phyloP scores from a whole-genome alignment of 2,888 invertebrate species.

The Phragmatobia fuliginosa region DNA sequence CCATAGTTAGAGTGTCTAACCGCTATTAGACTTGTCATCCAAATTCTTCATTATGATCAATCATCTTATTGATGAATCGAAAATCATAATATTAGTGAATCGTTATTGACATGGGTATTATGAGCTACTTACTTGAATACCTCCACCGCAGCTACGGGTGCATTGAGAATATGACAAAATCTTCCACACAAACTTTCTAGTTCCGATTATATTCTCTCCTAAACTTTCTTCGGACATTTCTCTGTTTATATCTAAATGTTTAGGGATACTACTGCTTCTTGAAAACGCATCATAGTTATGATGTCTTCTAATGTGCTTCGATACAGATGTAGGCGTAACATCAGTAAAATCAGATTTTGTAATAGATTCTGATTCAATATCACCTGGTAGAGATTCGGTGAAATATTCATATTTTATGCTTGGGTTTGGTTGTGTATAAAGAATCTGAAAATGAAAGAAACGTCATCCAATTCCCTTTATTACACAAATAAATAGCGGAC shows the following conservation, averaged over 20 bases:
- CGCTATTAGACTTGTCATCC: neutral
- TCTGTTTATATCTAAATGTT: slow-evolving; percentile 59
- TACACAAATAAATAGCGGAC: slow-evolving; percentile 21
- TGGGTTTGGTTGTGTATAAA: slow-evolving; percentile 93
- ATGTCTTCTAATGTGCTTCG: slow-evolving; percentile 76
- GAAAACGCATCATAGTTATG: slow-evolving; percentile 67
- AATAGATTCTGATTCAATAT: slow-evolving; percentile 67
- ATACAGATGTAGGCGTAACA: slow-evolving; percentile 51
- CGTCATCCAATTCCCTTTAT: slow-evolving; percentile 26
- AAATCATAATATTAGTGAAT: slow-evolving; percentile 10
- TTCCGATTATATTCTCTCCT: slow-evolving; percentile 74
- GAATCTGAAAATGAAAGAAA: slow-evolving; percentile 86
- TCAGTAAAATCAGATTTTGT: slow-evolving; percentile 61
- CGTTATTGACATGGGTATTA: neutral
- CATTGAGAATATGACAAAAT: slow-evolving; percentile 92
- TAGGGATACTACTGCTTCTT: slow-evolving; percentile 49
- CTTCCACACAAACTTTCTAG: slow-evolving; percentile 91
- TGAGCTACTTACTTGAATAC: slow-evolving; percentile 86
- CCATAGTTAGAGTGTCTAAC: slow-evolving; percentile 43
- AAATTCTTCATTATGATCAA: too few species aligned
- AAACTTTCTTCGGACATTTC: slow-evolving; percentile 60
- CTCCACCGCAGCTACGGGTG: slow-evolving; percentile 93
- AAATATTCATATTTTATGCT: slow-evolving; percentile 97
- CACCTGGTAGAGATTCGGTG: slow-evolving; percentile 88
- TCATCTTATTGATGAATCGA: too few species aligned